A percentile compares a stretch with the other conserved stretches of the same genome.
Evolutionary conservation across 2,113 vertebrate species (phyloP).

Genomic region (Astatotilapia flaviijosephi): DNA sequence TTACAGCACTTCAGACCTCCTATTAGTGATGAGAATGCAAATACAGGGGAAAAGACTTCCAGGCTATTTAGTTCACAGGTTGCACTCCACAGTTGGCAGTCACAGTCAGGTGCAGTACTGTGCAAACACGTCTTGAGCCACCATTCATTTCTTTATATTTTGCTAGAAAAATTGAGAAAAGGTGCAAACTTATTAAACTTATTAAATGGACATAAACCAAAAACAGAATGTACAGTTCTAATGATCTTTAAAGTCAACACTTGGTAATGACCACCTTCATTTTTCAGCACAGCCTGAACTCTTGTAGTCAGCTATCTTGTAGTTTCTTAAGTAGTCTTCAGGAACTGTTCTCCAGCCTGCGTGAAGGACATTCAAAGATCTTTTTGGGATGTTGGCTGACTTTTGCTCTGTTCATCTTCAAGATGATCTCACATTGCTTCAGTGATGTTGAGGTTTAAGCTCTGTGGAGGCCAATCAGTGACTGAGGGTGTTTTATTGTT

Average conservation of each 20-base stretch:
- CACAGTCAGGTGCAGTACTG: not conserved
- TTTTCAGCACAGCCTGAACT: not conserved
- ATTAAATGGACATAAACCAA: not conserved
- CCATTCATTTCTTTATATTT: not conserved
- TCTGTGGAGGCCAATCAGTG: not conserved
- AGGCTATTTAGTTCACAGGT: not conserved
- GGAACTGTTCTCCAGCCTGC: not conserved
- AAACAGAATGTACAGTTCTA: not conserved
- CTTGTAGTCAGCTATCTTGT: not conserved
- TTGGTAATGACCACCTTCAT: not conserved
- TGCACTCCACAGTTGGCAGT: not conserved
- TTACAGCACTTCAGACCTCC: not conserved
- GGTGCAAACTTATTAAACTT: not conserved
- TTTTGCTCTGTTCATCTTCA: not conserved
- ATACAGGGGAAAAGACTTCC: not conserved
- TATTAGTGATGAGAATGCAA: not conserved
- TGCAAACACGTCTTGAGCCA: not conserved
- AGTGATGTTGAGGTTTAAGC: not conserved
- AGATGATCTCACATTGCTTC: not conserved
- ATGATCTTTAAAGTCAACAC: not conserved
- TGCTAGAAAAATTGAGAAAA: not conserved
- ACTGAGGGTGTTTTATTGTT: not conserved
- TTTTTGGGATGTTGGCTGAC: not conserved
- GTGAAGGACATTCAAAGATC: not conserved
- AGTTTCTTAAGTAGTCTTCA: not conserved